These are phyloP conservation scores for Myoxocephalus aenaeus DNA, from an alignment of 2,797 vertebrate species.

Conservation along the genomic window DNA sequence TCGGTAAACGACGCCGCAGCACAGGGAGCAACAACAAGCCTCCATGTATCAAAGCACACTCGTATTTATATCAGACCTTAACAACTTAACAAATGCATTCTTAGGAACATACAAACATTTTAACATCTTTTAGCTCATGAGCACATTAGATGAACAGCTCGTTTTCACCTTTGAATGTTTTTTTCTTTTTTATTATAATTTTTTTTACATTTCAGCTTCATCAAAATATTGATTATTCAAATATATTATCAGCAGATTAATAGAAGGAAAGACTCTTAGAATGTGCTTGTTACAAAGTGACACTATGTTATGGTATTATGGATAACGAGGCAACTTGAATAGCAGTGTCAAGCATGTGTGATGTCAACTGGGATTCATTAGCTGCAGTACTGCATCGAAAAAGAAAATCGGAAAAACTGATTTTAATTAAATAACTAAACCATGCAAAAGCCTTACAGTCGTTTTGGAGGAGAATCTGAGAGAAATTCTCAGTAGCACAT, in stretches of 20 bases:
- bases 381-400: neutral
- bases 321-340: no score
- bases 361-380: no score
- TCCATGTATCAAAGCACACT: neutral
- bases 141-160: neutral
- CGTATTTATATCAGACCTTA: neutral
- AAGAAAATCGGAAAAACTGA: neutral
- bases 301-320: no score
- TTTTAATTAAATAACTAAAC: neutral
- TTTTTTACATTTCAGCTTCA: neutral
- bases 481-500: neutral
- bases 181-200: no score
- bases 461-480: neutral
- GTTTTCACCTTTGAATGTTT: no score
- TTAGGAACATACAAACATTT: neutral
- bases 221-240: neutral
- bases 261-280: no score
- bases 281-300: neutral
- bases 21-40: neutral
- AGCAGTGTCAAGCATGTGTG: no score
- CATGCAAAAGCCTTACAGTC: neutral
- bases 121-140: neutral
- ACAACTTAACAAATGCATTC: neutral
- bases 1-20: constrained; percentile 19
- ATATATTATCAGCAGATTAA: neutral